phyloP scores from a whole-genome alignment of 2,888 invertebrate species.

The Sceliomorpha sp. region DNA sequence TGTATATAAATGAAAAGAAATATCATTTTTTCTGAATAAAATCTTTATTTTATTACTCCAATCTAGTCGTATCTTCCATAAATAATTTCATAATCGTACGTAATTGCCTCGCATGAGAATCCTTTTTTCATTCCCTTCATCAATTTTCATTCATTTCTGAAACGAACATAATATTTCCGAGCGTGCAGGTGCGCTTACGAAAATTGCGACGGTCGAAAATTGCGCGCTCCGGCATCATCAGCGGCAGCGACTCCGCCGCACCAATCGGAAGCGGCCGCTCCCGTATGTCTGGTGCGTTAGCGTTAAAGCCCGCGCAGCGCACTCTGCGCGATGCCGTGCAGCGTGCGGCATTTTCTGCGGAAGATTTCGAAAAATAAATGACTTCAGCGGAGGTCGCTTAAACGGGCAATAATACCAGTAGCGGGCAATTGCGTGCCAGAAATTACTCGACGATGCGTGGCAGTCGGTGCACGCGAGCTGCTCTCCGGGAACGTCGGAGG shows the following conservation, averaged over 20 bases:
- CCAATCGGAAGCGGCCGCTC: conserved; percentile 36
- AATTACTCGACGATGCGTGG: conserved; percentile 74
- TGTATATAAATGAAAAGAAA: too few relatives aligned
- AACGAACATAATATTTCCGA: conserved; percentile 10
- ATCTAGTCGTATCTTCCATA: too few relatives aligned
- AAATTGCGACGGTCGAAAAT: conserved; percentile 54
- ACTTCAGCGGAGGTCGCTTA: conserved; percentile 76
- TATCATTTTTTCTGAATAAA: too few relatives aligned
- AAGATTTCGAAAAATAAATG: conserved; percentile 75
- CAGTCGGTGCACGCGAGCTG: conserved; percentile 56
- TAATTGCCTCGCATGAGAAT: too few relatives aligned
- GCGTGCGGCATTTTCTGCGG: conserved; percentile 49
- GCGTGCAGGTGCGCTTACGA: conserved; percentile 45
- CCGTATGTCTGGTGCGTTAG: conserved; percentile 24
- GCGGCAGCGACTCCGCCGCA: conserved; percentile 21
- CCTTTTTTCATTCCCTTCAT: too few relatives aligned
- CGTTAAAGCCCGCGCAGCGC: conserved; percentile 51
- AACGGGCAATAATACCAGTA: conserved; percentile 76
- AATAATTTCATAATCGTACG: too few relatives aligned
- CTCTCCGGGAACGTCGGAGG: conserved; percentile 36
- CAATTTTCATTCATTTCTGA: too few relatives aligned
- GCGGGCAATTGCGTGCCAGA: conserved; percentile 79
- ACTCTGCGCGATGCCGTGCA: conserved; percentile 54
- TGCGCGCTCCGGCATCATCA: conserved; percentile 45
- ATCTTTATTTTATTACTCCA: too few relatives aligned